Base-by-base conservation (phyloP, 2,113 vertebrate genomes). In the Regulus satrapa region DNA sequence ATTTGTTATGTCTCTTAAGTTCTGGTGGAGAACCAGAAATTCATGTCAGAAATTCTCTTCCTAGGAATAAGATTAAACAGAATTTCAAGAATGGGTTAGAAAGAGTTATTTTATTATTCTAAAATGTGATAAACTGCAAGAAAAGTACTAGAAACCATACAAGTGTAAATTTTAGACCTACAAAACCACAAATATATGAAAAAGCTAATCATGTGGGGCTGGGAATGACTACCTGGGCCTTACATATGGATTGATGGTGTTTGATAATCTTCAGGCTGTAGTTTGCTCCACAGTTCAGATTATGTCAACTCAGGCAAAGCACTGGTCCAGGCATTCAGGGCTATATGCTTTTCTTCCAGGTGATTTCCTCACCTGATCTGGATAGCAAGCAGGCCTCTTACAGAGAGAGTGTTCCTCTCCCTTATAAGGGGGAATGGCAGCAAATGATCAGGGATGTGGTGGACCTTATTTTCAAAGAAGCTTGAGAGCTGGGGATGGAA, bases 171-270 rank as follows among this genome's bases (percentile, higher is more conserved):
- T 49, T 12, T 51, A 67, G 58, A 59, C 26, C 45, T 67, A 23
- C 17, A 36, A 51, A 67, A 14, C 26, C 51, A 59, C 5, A 41
- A 76, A 43, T 43, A 36, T 2, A 20, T 51, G 31, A 36, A 41
- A 67, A 26, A 58, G 26, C 31, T 26, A 41, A 36, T 82, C 18
- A 12, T 18, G 2, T 49, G 24, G 15, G 14, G 25, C 67, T 68
- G 38, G 41, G 19, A 41, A 46, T 17, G 43, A 78, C 49, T 61
- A 52, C 6, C 31, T 41, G 24, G 49, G 19, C 51, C 32, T 74
- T 71, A 38, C 8, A 0, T 18, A 2, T 0, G 8, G 28, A 55
- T 34, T 51, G 85, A 25, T 7, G 4, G 8, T 2, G 3, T 61
- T 56, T 41, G 55, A 18, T 76, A 64, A 68, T 69, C 32, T 72